These are phyloP conservation scores for Lithodes maja DNA, from an alignment of 2,888 invertebrate genomes.

Conservation along the genomic window DNA sequence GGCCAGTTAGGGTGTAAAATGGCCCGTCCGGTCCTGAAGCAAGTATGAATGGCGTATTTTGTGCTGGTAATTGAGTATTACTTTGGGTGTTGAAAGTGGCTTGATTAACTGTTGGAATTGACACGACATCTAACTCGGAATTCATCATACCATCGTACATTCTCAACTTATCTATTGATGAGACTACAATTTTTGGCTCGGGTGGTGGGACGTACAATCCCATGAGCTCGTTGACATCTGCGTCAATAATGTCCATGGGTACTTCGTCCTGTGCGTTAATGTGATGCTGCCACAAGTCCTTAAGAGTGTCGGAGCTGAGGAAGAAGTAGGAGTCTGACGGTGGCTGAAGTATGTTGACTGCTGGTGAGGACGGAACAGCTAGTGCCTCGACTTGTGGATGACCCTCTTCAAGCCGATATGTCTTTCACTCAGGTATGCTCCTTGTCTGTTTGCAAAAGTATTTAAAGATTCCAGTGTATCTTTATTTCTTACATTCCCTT, in stretches of 20 bases:
- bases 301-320: neutral
- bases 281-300: constrained; percentile 4
- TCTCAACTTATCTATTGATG: neutral
- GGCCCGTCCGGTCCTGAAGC: neutral
- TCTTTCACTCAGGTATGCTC: neutral
- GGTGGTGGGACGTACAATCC: neutral
- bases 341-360: neutral
- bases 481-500: neutral
- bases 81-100: neutral
- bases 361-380: neutral
- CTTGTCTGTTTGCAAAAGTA: neutral
- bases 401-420: too few species aligned
- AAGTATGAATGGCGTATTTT: neutral
- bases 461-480: neutral
- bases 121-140: neutral
- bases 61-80: neutral
- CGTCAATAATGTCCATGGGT: neutral
- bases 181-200: neutral
- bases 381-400: neutral
- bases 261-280: neutral
- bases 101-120: neutral
- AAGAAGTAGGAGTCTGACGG: constrained; percentile 10
- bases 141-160: too few species aligned
- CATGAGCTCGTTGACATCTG: neutral
- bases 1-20: neutral